Base-by-base conservation (phyloP, 2,113 vertebrate genomes). In the Cyprinodon tularosa region DNA sequence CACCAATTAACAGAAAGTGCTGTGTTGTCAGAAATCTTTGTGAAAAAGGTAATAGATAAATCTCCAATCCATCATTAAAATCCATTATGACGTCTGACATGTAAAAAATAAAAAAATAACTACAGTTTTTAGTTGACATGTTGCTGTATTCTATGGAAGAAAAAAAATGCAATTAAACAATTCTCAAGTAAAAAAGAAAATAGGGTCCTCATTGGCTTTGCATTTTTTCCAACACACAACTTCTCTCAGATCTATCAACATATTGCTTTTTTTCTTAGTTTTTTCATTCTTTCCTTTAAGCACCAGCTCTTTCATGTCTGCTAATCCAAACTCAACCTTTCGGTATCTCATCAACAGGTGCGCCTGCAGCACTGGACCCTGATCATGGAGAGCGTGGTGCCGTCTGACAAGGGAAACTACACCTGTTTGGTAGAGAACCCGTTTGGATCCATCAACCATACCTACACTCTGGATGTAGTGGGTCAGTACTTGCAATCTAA, bases 361-460 rank as follows among this genome's bases (percentile, higher is more conserved):
- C 96, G 98, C 14, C 95, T 91, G 87, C 98, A 99, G 90, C 98
- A 99, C 76, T 99, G 98, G 98, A 99, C 97, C 82, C 95, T 99
- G 14, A 98, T 99, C 84, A 99, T 99, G 98, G 98, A 99, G 90
- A 98, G 97, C 0, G 97, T 97, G 87, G 97, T 99, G 77, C 97
- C 97, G 0, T 99, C 97, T 0, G 97, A 99, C 92, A 97, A 97
- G 74, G 97, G 97, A 76, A 93, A 98, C 91, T 99, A 99, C 67
- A 99, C 98, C 3, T 99, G 98, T 1, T 88, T 98, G n/a, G 96
- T 99, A 82, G 96, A 98, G 86, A 99, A 99, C 17, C 93, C 95
- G 68, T 96, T 95, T 0, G 98, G 98, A 0, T 91, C 95, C 92
- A 98, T 99, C 93, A 99, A 98, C 72, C 98, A 99, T 93, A 99